Evolutionary conservation across 2,113 vertebrate genomes (phyloP), one percentile per base, ranked within the genome.

Genomic region (Okapia johnstoni): DNA sequence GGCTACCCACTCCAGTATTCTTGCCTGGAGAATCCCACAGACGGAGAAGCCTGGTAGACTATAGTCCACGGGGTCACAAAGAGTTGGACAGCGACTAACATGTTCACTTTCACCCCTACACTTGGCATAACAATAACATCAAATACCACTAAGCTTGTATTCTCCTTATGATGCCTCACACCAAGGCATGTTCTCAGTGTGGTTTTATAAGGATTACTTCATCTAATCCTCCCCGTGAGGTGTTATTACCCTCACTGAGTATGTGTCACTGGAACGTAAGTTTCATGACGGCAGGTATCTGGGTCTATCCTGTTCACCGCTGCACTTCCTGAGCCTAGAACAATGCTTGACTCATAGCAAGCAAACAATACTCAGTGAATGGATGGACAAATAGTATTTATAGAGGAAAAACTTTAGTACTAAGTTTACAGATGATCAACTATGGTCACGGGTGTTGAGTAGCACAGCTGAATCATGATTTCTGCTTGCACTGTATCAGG

Each of bases 221-320:
- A 50, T 9, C 14, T 15, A 3, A 3, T 1, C 28, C 19, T 48
- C 50, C 26, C 46, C 8, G 8, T 0, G n/a, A 60, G 36, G 19
- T 7, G 5, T 5, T 6, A 12, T 2, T 4, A 26, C 1, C n/a
- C 77, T 58, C 46, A 12, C 0, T 3, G 60, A n/a, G 17, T 1
- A 0, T 0, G 12, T 12, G 19, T 16, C 16, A 2, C 12, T 11
- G 36, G 73, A n/a, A 17, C 0, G 4, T 16, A 19, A 25, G 77
- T 58, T 66, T 54, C 87, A 23, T 0, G 1, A 73, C 40, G 6
- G n/a, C 46, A 46, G 57, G 14, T 0, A 2, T 23, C 28, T 1
- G 10, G 13, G 26, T 61, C 61, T 92, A 1, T 0, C 43, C 8
- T 48, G 76, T 11, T n/a, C 43, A n/a, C 12, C 2, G 30, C 4